Conservation (phyloP, 2,113 vertebrate species). For the Datnioides undecimradiatus region DNA sequence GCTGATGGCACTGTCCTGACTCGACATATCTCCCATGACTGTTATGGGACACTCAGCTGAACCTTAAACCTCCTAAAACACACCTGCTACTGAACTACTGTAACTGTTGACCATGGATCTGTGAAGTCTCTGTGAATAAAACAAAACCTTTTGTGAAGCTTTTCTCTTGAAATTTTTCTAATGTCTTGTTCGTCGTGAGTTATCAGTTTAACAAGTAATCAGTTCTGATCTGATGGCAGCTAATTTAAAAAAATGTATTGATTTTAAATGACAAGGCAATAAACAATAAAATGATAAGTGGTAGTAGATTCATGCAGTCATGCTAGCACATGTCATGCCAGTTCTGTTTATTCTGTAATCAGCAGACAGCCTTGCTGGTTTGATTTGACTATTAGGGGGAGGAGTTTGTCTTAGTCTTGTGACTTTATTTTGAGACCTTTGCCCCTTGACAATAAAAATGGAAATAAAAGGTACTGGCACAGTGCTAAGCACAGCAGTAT, state of each 20-base stretch:
- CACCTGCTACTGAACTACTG: constrained; percentile 70
- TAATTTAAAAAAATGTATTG: background rate
- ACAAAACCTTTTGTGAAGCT: constrained; percentile 43
- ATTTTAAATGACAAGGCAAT: background rate
- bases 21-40: constrained; percentile 67
- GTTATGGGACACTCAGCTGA: constrained; percentile 61
- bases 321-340: background rate
- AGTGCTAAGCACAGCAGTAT: background rate
- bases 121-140: constrained; percentile 80
- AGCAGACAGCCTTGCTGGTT: background rate
- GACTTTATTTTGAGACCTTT: constrained; percentile 75
- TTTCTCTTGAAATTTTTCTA: background rate
- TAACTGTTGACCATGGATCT: constrained; percentile 77
- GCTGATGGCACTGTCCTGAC: constrained; percentile 48
- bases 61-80: constrained; percentile 66
- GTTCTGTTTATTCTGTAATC: constrained; percentile 1
- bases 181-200: background rate
- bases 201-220: background rate
- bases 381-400: constrained; percentile 19
- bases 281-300: background rate
- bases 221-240: background rate
- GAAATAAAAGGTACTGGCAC: constrained; percentile 29
- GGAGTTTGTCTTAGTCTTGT: constrained; percentile 56
- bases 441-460: constrained; percentile 33
- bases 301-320: background rate